phyloP scores from a whole-genome alignment of 37 sponge, comb jelly and placozoan species.

The Hexactinellida sp. region DNA sequence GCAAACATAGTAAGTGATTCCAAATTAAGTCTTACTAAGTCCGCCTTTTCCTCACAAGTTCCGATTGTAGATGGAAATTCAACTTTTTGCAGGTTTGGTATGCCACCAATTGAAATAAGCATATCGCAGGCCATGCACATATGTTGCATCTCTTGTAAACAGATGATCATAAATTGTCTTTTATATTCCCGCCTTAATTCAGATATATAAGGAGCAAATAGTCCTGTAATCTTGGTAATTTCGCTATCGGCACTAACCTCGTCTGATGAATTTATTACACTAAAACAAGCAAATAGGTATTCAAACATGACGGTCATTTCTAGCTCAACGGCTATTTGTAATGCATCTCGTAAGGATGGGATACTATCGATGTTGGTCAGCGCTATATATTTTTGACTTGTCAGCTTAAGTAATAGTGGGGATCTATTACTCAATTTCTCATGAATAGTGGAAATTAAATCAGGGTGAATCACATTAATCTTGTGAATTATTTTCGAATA shows the following conservation, averaged over 20 bases:
- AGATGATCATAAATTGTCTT: background rate
- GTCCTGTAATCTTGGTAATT: background rate
- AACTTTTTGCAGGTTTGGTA: conserved; percentile 5
- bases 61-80: background rate
- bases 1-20: background rate
- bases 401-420: background rate
- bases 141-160: conserved; percentile 11
- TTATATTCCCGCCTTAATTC: background rate
- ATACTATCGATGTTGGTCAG: background rate
- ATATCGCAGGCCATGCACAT: background rate
- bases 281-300: background rate
- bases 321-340: background rate
- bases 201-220: background rate
- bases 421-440: background rate
- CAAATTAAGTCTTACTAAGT: background rate
- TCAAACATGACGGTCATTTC: conserved; percentile 15
- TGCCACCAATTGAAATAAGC: background rate
- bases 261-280: background rate
- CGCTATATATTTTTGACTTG: background rate
- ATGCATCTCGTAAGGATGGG: background rate
- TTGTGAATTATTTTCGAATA: background rate
- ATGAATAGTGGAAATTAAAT: background rate
- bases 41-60: background rate
- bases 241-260: background rate
- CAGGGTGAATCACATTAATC: background rate